Evolutionary conservation across 2,113 vertebrate genomes (phyloP), one percentile per base, ranked within the genome.

Genomic region (Oxygymnocypris stewartii): DNA sequence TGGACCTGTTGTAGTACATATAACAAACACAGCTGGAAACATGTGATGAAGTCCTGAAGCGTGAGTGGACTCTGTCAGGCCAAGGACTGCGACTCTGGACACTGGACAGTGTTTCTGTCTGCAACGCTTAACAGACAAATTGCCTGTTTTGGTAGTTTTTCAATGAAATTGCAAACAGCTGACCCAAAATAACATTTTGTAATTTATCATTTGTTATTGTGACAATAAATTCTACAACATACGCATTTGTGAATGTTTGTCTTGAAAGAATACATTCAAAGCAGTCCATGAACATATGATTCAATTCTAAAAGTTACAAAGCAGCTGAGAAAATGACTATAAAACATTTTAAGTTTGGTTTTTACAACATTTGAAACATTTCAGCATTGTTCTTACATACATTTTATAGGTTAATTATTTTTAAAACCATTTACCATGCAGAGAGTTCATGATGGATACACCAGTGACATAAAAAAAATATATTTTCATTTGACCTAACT

Each of bases 1-100:
- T 10, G 31, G 31, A 37, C 31, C 35, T 40, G 35, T 16, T 47
- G 42, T 25, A 2, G 25, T 78, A 13, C 10, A 20, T 3, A 1
- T 54, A 2, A 49, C 28, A 54, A 35, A 78, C 35, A 3, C n/a
- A 28, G 25, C 11, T 49, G n/a, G 42, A 79, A 42, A 54, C 49
- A 1, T 49, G 67, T 85, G 71, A 85, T 49, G 61, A 87, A 81
- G 74, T 71, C 77, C 85, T 35, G 16, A 44, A 44, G 23, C 2
- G 40, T 14, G 65, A 84, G 49, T 47, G 18, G 49, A 77, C 16
- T 11, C 54, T 35, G 28, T 47, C 54, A 82, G 88, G 78, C 85
- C 88, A 87, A 85, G 83, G 78, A 87, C 85, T 77, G 82, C n/a
- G 40, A 7, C 10, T 71, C 84, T 47, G 76, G 79, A 81, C 59